These are phyloP conservation scores for Prionace glauca DNA, from an alignment of 2,797 vertebrate species.

Conservation along the genomic window DNA sequence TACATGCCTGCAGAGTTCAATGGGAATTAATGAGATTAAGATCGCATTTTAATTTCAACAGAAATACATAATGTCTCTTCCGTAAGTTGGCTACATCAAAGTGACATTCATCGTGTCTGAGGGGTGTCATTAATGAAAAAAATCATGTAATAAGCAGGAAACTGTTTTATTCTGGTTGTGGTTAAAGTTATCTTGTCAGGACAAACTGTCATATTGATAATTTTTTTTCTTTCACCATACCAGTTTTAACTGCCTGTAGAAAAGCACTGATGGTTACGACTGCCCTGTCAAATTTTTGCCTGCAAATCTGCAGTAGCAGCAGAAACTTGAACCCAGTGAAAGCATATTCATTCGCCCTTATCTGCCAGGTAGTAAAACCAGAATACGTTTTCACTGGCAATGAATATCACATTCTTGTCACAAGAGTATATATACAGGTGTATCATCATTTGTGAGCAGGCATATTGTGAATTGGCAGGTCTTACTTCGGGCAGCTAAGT, in stretches of 20 bases:
- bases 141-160: neutral
- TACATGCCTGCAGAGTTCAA: neutral
- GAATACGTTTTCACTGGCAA: neutral
- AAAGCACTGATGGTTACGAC: neutral
- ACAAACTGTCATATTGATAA: conserved; percentile 1
- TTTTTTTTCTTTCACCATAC: neutral
- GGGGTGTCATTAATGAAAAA: neutral
- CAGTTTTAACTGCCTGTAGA: neutral
- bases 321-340: neutral
- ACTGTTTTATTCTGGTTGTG: neutral
- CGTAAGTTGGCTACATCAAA: neutral
- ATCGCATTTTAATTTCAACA: neutral
- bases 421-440: conserved; percentile 13
- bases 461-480: neutral
- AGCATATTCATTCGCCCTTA: conserved; percentile 12
- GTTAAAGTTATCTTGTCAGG: neutral
- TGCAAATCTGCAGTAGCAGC: neutral
- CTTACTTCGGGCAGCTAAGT: neutral
- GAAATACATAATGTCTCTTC: neutral
- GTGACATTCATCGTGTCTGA: neutral
- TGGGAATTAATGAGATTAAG: neutral
- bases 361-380: neutral
- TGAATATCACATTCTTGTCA: conserved; percentile 22
- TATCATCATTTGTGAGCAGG: conserved; percentile 18
- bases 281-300: neutral